A percentile compares a stretch with the other conserved stretches of the same genome.
Conservation (phyloP, 2,113 vertebrate genomes). For the Takifugu bimaculatus region DNA sequence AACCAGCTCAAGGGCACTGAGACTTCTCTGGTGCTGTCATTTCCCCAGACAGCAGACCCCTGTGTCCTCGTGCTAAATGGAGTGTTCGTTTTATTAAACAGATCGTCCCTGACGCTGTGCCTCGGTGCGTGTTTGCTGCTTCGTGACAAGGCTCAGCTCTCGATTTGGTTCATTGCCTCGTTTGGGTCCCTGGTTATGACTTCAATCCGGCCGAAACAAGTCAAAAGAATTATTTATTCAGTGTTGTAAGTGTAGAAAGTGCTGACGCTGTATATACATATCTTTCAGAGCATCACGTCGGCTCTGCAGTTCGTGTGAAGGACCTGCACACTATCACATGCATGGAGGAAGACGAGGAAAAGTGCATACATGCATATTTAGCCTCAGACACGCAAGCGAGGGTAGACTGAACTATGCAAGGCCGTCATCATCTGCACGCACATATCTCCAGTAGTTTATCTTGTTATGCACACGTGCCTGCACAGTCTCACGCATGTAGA, state of each 20-base stretch:
- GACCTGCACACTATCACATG: slow-evolving; percentile 19
- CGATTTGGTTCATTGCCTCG: not conserved
- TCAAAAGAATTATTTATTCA: not conserved
- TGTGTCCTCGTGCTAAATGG: slow-evolving; percentile 16
- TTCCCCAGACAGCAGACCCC: not conserved
- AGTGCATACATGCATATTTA: slow-evolving; percentile 14
- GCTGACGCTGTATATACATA: no score
- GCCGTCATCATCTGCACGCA: slow-evolving; percentile 10
- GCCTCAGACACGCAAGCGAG: slow-evolving; percentile 16
- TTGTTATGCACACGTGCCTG: slow-evolving; percentile 15
- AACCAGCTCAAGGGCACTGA: not conserved
- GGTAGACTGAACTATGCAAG: slow-evolving; percentile 1
- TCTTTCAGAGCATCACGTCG: not conserved
- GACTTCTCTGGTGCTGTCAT: not conserved
- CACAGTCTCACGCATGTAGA: slow-evolving; percentile 1
- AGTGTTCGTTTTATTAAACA: slow-evolving; percentile 7
- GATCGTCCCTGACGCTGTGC: slow-evolving; percentile 25
- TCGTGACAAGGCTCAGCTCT: not conserved
- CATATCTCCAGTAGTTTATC: not conserved
- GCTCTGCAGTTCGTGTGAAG: slow-evolving; percentile 9
- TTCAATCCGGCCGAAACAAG: not conserved
- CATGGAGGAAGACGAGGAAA: slow-evolving; percentile 31
- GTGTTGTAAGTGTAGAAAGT: no score
- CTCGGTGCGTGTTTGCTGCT: not conserved
- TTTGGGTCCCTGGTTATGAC: not conserved